Evolutionary conservation across 30 jellyfish, hydroid and myxozoan species (phyloP).

Genomic region (Phacellophora camtschatica): DNA sequence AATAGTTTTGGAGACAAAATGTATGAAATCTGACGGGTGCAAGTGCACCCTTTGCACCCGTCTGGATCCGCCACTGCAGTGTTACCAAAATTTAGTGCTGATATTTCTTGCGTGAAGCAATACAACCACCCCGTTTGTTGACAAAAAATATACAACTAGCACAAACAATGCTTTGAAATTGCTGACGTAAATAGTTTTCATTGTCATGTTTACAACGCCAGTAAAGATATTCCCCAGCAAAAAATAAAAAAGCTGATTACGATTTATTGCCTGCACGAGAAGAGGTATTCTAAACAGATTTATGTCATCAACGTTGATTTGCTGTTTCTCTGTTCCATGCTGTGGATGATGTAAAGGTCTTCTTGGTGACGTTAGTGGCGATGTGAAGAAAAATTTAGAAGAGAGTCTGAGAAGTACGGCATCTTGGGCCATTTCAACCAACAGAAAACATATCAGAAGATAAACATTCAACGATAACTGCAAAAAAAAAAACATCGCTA

Average conservation of each 20-base stretch:
- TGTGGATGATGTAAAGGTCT: constrained; percentile 11
- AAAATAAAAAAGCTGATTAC: constrained; percentile 69
- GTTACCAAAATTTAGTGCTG: constrained; percentile 62
- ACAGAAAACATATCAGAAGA: constrained; percentile 34
- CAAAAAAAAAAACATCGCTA: background rate
- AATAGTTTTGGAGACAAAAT: too few species aligned
- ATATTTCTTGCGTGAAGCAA: background rate
- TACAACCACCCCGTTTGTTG: constrained; percentile 7
- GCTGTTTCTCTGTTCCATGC: background rate
- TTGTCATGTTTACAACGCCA: constrained; percentile 65
- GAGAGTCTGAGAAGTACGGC: background rate
- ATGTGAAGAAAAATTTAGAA: background rate
- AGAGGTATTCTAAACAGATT: constrained; percentile 28
- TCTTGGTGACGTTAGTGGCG: constrained; percentile 53
- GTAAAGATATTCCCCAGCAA: constrained; percentile 76
- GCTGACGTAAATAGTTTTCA: constrained; percentile 34
- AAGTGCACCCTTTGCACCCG: too few species aligned
- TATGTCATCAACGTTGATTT: background rate
- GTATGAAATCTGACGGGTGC: too few species aligned
- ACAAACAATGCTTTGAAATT: constrained; percentile 19
- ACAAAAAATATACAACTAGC: background rate
- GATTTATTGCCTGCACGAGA: constrained; percentile 58
- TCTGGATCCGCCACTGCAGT: too few species aligned
- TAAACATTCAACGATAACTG: constrained; percentile 49
- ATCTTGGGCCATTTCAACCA: constrained; percentile 50